Conservation (phyloP, 2,888 invertebrate species). For the Chaetogeoica ovagalla region DNA sequence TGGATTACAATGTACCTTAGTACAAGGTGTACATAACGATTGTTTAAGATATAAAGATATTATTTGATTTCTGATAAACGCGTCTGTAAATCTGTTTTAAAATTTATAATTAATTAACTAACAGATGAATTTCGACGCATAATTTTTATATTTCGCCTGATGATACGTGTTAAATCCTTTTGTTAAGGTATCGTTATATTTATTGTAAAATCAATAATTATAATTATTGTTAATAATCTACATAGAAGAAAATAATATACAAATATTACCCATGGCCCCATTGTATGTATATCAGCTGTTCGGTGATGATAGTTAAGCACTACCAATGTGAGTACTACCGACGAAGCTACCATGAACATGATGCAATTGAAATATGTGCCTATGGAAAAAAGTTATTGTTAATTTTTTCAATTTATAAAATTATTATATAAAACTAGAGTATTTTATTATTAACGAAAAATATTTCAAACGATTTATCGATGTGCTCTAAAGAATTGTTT, state of each 20-base stretch:
- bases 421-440: neutral
- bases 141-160: neutral
- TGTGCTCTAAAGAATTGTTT: conserved; percentile 13
- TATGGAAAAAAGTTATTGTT: conserved; percentile 60
- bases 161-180: neutral
- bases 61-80: too few species aligned
- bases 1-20: too few species aligned
- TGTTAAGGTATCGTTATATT: neutral
- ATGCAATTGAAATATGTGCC: conserved; percentile 99
- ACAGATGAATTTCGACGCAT: too few species aligned
- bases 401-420: neutral
- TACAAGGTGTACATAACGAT: too few species aligned
- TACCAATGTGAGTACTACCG: conserved; percentile 94
- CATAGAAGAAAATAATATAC: neutral
- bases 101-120: too few species aligned
- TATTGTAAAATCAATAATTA: neutral
- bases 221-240: neutral
- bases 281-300: conserved; percentile 93
- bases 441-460: conserved; percentile 2
- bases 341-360: conserved; percentile 99
- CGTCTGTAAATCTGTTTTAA: too few species aligned
- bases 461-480: neutral
- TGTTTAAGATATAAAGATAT: too few species aligned
- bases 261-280: conserved; percentile 90
- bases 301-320: conserved; percentile 97